Base-by-base conservation (phyloP, 2,113 vertebrate genomes). In the Ciconia stormi region DNA sequence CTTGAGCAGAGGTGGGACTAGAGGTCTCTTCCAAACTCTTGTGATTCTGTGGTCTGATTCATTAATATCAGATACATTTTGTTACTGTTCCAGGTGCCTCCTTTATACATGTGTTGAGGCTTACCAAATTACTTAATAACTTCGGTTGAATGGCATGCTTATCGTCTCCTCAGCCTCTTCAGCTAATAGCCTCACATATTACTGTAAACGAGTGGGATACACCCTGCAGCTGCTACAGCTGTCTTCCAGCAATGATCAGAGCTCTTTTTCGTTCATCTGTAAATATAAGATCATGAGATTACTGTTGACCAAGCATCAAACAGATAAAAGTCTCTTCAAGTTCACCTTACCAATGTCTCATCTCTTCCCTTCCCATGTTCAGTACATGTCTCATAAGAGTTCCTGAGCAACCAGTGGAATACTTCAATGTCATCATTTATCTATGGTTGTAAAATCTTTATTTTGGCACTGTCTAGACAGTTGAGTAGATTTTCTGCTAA, bases 301-400 rank as follows among this genome's bases (percentile, higher is more conserved):
- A 40, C 20, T 77, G 7, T 34, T 87, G 58, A 56, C 36, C 42
- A 84, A 74, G 19, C n/a, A 32, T 63, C 34, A 71, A 81, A 87
- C 9, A 63, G 71, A 80, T 53, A 44, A 34, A 85, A 86, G 19
- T 53, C 8, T 90, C 22, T 92, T 80, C 26, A 65, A 44, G 40
- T 58, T 79, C 63, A 46, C 55, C 13, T 52, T 69, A 69, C 9
- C 25, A 36, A 1, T 47, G 16, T 56, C 27, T 38, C 13, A 42
- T 72, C 27, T 78, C n/a, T 74, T 74, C 56, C 19, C 17, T 63
- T 76, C 30, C 29, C 2, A 2, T 15, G 15, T 66, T 73, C 44
- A 20, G 16, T 20, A n/a, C 3, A 0, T 42, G 29, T 19, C 34
- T 38, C 1, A 0, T 42, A 67, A 55, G 29, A 36, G 17, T 27